These are phyloP conservation scores for Dryocosmus kuriphilus DNA, from an alignment of 2,888 invertebrate species.

Conservation along the genomic window DNA sequence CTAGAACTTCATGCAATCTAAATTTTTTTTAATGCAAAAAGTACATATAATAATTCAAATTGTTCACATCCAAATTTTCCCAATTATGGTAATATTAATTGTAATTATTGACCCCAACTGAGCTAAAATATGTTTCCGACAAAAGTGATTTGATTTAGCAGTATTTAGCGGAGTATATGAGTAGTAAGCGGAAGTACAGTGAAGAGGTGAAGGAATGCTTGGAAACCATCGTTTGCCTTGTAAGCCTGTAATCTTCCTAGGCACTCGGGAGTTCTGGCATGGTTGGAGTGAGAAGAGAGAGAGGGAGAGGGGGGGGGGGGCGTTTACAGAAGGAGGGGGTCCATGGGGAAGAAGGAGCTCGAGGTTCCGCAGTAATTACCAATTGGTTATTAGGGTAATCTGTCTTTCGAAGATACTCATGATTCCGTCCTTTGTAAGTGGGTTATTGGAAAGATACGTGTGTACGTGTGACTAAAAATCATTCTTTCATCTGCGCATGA, in stretches of 20 bases:
- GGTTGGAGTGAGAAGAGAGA: slow-evolving; percentile 35
- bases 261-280: slow-evolving; percentile 37
- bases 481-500: slow-evolving; percentile 14
- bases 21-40: too few species aligned
- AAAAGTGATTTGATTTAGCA: background rate
- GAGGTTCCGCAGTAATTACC: slow-evolving; percentile 63
- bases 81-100: background rate
- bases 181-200: slow-evolving; percentile 32
- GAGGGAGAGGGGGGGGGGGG: slow-evolving; percentile 42
- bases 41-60: background rate
- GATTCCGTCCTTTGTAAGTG: slow-evolving; percentile 55
- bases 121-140: background rate
- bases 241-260: slow-evolving; percentile 58
- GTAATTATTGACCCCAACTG: background rate
- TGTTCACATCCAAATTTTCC: background rate
- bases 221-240: slow-evolving; percentile 49
- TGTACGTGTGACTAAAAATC: background rate
- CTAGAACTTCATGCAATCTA: too few species aligned
- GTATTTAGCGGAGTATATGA: slow-evolving; percentile 8
- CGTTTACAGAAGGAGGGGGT: slow-evolving; percentile 43
- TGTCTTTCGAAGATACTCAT: slow-evolving; percentile 54
- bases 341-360: slow-evolving; percentile 43
- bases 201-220: slow-evolving; percentile 32
- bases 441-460: slow-evolving; percentile 49
- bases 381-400: slow-evolving; percentile 66